Conservation (phyloP, 2,113 vertebrate genomes). For the Alectura lathami region DNA sequence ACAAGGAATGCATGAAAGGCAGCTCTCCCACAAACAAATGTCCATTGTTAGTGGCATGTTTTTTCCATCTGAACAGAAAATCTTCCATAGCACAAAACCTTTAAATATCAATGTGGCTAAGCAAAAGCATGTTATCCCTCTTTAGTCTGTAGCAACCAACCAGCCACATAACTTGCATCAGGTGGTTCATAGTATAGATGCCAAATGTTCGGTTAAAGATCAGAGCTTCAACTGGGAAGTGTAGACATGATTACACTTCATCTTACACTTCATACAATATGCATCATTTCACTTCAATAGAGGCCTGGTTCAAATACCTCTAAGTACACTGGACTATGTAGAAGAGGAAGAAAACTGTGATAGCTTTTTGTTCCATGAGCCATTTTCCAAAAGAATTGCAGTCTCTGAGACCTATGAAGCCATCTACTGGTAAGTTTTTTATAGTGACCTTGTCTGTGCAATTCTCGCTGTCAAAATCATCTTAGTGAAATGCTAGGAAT, state of each 20-base stretch:
- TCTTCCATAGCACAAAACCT: not conserved
- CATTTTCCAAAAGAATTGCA: not conserved
- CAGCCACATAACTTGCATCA: not conserved
- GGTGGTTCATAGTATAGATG: not conserved
- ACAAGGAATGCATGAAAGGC: not conserved
- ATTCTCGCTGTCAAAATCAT: not conserved
- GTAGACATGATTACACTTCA: not conserved
- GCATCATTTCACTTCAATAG: not conserved
- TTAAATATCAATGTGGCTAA: not conserved
- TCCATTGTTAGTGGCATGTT: not conserved
- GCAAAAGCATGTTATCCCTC: not conserved
- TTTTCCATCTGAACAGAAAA: not conserved
- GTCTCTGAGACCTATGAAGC: not conserved
- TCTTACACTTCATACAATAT: not conserved
- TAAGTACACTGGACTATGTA: not conserved
- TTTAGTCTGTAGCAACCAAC: not conserved
- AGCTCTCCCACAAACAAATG: not conserved
- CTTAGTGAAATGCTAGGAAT: not conserved
- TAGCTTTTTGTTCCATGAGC: not conserved
- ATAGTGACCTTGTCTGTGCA: not conserved
- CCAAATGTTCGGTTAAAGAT: not conserved
- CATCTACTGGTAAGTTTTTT: not conserved
- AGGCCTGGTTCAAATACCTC: not conserved
- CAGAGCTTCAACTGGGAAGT: not conserved
- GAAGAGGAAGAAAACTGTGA: not conserved